Conservation (phyloP, 2,888 invertebrate genomes). For the Orthosia incerta region DNA sequence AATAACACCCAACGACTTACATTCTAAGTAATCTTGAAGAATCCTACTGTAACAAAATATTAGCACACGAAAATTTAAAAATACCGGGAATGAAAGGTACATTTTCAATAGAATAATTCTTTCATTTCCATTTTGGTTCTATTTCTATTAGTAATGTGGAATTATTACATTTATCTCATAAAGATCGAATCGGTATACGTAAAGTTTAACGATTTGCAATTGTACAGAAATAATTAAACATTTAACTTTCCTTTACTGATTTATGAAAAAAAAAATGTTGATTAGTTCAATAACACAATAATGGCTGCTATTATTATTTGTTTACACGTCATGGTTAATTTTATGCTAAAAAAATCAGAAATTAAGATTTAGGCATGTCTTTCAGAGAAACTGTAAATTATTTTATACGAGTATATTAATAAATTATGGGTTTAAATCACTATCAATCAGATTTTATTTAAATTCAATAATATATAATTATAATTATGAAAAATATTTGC, state of each 20-base stretch:
- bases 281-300: neutral
- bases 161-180: neutral
- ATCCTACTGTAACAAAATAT: neutral
- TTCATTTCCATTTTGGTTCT: neutral
- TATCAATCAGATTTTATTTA: neutral
- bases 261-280: conserved; percentile 12
- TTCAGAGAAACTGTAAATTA: neutral
- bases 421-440: neutral
- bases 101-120: conserved; percentile 6
- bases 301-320: conserved; percentile 3
- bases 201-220: neutral
- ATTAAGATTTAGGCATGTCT: neutral
- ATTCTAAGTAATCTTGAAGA: conserved; percentile 18
- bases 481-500: neutral
- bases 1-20: conserved; percentile 24
- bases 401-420: neutral
- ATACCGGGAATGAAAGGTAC: neutral
- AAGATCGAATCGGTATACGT: neutral
- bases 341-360: neutral
- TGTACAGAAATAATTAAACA: neutral
- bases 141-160: neutral
- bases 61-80: neutral
- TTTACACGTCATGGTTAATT: neutral
- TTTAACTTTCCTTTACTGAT: neutral
- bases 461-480: neutral